Percentiles rank a stretch among this genome's conserved stretches.
phyloP scores from a whole-genome alignment of 2,888 invertebrate genomes.

The Coremacera marginata region DNA sequence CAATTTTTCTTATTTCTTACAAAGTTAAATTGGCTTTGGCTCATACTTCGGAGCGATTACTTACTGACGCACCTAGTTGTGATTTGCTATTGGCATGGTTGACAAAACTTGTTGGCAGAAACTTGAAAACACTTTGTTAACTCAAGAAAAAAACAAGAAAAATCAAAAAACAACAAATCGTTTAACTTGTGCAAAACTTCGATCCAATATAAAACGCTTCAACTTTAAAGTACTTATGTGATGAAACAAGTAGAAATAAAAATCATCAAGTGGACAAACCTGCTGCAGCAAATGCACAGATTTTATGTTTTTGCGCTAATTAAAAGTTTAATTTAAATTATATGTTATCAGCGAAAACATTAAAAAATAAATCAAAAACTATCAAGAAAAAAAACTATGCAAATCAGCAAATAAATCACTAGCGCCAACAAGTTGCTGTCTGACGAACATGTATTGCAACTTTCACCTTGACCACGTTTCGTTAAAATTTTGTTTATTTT shows the following conservation, averaged over 20 bases:
- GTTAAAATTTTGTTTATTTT: neutral
- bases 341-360: neutral
- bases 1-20: neutral
- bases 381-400: neutral
- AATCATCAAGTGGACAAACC: too few species aligned
- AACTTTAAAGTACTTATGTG: too few species aligned
- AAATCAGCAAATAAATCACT: neutral
- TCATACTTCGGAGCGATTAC: neutral
- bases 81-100: neutral
- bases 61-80: neutral
- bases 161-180: neutral
- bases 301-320: neutral
- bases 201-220: too few species aligned
- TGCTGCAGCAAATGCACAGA: too few species aligned
- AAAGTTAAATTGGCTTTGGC: neutral
- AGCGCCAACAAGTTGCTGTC: neutral
- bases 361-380: neutral
- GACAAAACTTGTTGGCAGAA: neutral
- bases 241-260: too few species aligned
- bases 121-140: neutral
- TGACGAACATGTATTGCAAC: slow-evolving; percentile 57
- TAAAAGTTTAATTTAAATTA: slow-evolving; percentile 15
- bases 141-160: neutral
- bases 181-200: too few species aligned
- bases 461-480: slow-evolving; percentile 62